These are phyloP conservation scores for Ceyx melanurus DNA, from an alignment of 2,113 vertebrate genomes.

Conservation along the genomic window DNA sequence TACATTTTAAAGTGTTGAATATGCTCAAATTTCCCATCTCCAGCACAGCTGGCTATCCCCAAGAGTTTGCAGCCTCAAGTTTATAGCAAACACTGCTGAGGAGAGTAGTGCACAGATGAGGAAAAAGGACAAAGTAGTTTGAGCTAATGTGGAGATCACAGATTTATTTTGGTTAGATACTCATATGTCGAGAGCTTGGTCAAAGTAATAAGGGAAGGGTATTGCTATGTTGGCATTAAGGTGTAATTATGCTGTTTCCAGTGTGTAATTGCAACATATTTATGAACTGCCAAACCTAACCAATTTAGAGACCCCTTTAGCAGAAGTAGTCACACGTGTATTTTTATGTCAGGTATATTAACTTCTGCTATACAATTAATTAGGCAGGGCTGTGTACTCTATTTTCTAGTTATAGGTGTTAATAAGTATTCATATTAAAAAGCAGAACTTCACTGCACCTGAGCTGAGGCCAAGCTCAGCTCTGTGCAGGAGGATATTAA, in stretches of 20 bases:
- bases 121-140: neutral
- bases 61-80: neutral
- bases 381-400: neutral
- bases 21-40: neutral
- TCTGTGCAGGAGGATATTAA: neutral
- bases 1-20: neutral
- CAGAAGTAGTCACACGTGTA: neutral
- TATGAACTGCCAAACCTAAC: neutral
- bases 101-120: neutral
- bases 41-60: conserved; percentile 20
- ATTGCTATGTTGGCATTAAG: neutral
- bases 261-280: conserved; percentile 14
- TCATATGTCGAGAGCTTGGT: neutral
- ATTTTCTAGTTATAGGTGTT: neutral
- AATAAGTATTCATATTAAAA: neutral
- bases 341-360: neutral
- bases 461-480: neutral
- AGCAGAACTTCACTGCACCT: neutral
- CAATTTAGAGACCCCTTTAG: neutral
- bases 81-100: neutral
- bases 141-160: neutral
- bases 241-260: neutral
- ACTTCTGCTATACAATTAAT: neutral
- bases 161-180: neutral
- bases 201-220: neutral